Evolutionary conservation across 2,113 vertebrate species (phyloP), one percentile per base, ranked within the genome.

Genomic region (Apteryx owenii): DNA sequence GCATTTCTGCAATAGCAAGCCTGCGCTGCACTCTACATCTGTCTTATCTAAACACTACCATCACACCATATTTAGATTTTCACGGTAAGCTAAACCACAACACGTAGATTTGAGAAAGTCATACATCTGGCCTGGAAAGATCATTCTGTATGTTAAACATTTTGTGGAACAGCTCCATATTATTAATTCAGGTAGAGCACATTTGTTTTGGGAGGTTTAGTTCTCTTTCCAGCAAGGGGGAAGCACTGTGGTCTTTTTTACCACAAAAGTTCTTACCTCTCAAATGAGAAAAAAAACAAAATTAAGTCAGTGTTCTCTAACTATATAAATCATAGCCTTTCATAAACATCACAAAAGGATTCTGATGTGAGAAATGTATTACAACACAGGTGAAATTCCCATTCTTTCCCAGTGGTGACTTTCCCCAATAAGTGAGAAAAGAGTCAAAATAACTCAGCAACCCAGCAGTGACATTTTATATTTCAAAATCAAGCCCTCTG

Each of bases 11-110:
- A 91, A 76, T 88, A 23, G 89, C 85, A 56, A 75, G 86, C 75
- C 79, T 65, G 82, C 4, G 4, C 88, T 53, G 78, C 78, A 72
- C 83, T 90, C 87, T 88, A 60, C 92, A 71, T 95, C 95, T 96
- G 96, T 76, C 96, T 97, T 97, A 96, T 96, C 96, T 95, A 97
- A 98, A 97, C 96, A 97, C 81, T 75, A 89, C 96, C 96, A 96
- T 97, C 97, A 95, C 89, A 36, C 93, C 83, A 91, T 94, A 97
- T 97, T 97, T 95, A 69, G 95, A 64, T 69, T 97, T 95, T 97
- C 96, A 85, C 3, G 76, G 94, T 90, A 97, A 98, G 73, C 72
- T 73, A 97, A 97, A 97, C 95, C 95, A 96, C 25, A 44, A 83
- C 95, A 82, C 29, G 0, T 46, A 71, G 79, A 90, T 96, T 89